Evolutionary conservation across 2,888 invertebrate species (phyloP).

Genomic region (Nasonovia ribisnigri): DNA sequence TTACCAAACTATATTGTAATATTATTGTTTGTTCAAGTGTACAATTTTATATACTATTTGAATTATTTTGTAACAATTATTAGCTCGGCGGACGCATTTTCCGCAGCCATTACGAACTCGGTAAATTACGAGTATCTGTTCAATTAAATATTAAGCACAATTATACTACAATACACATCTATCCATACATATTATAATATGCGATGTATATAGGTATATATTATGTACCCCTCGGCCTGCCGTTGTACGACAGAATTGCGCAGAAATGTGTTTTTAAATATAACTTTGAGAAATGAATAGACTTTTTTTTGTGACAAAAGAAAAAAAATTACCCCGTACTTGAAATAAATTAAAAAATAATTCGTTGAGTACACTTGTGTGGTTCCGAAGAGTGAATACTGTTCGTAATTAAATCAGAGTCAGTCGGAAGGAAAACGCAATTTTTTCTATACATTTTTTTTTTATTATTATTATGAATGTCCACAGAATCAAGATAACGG

Average conservation of each 20-base stretch:
- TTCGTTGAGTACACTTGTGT: constrained; percentile 44
- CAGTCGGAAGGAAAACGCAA: constrained; percentile 55
- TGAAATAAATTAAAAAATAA: constrained; percentile 48
- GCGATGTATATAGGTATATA: background rate
- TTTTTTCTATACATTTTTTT: constrained; percentile 39
- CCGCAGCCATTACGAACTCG: background rate
- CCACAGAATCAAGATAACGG: constrained; percentile 63
- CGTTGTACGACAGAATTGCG: background rate
- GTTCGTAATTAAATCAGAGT: constrained; percentile 52
- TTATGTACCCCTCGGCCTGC: background rate
- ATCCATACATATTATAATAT: background rate
- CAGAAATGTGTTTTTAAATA: constrained; percentile 16
- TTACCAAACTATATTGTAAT: background rate
- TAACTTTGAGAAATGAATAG: background rate
- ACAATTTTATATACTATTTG: background rate
- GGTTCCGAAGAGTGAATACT: constrained; percentile 50
- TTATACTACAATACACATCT: background rate
- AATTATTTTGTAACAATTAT: background rate
- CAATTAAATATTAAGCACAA: background rate
- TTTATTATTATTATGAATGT: constrained; percentile 2
- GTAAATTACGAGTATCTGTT: background rate
- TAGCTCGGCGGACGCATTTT: background rate
- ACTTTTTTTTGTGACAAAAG: background rate
- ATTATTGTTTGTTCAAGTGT: background rate
- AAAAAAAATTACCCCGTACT: constrained; percentile 43